phyloP scores from a whole-genome alignment of 2,888 invertebrate species.

The Malthinus flaveolus region DNA sequence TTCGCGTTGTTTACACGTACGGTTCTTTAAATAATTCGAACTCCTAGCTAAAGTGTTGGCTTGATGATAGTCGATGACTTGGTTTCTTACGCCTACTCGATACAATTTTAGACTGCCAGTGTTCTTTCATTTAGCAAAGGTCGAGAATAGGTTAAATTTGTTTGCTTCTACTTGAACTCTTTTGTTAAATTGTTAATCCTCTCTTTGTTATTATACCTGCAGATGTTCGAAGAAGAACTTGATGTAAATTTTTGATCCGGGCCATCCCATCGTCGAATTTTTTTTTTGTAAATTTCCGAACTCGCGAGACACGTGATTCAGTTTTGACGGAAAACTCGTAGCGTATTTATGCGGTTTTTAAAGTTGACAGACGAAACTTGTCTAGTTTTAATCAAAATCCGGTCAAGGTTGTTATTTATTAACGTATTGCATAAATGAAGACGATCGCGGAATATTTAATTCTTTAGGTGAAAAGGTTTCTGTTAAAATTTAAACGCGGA shows the following conservation, averaged over 20 bases:
- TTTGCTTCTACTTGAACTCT: constrained; percentile 19
- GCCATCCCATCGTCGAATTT: too few relatives aligned
- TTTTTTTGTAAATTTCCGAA: neutral
- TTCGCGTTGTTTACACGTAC: too few relatives aligned
- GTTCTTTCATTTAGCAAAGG: constrained; percentile 29
- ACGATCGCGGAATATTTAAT: constrained; percentile 4
- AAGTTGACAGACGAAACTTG: constrained; percentile 9
- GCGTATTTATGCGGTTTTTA: neutral
- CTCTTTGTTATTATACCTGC: constrained; percentile 4
- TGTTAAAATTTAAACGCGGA: neutral
- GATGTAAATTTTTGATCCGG: neutral
- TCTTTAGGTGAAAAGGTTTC: neutral
- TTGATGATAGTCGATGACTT: constrained; percentile 23
- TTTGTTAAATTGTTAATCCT: constrained; percentile 12
- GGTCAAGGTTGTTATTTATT: constrained; percentile 18
- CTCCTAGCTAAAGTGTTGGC: constrained; percentile 3
- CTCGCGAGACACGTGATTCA: constrained; percentile 20
- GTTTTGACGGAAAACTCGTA: constrained; percentile 8
- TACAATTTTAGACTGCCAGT: constrained; percentile 27
- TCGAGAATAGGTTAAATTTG: constrained; percentile 28
- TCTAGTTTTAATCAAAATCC: constrained; percentile 13
- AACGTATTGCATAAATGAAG: constrained; percentile 4
- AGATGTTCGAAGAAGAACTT: constrained; percentile 13
- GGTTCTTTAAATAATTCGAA: too few relatives aligned
- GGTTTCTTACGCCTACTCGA: constrained; percentile 25